Conservation (phyloP, 2,113 vertebrate species). For the Aphelocoma coerulescens region DNA sequence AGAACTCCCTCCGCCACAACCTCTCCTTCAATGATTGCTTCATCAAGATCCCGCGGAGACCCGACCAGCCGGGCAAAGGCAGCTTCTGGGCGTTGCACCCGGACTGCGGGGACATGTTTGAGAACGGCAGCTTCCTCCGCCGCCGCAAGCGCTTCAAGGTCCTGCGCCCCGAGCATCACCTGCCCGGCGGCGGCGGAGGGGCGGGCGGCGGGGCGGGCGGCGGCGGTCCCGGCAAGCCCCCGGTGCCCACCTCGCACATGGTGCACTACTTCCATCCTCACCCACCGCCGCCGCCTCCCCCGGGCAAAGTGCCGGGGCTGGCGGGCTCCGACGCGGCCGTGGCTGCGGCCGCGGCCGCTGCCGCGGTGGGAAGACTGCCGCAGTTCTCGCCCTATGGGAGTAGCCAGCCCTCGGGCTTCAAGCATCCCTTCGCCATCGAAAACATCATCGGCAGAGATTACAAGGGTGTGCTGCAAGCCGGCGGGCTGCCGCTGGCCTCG, state of each 20-base stretch:
- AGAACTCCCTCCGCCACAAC: constrained; percentile 97
- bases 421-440: constrained; percentile 85
- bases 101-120: constrained; percentile 97
- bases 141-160: constrained; percentile 97
- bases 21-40: constrained; percentile 98
- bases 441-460: constrained; percentile 87
- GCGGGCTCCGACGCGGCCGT: constrained; percentile 38
- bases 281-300: constrained; percentile 72
- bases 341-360: constrained; percentile 56
- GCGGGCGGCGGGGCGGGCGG: not conserved
- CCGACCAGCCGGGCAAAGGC: constrained; percentile 96
- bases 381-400: constrained; percentile 80
- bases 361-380: constrained; percentile 81
- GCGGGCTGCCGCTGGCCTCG: constrained; percentile 88
- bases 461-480: constrained; percentile 87
- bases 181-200: constrained; percentile 37
- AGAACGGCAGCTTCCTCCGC: constrained; percentile 95
- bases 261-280: constrained; percentile 38
- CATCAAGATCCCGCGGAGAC: constrained; percentile 94
- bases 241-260: not conserved
- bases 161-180: constrained; percentile 80
- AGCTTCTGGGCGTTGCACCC: constrained; percentile 98
- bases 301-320: constrained; percentile 12
- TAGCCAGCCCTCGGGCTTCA: constrained; percentile 80
- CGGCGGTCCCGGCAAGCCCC: not conserved